Conservation (phyloP, 1,140 invertebrate species). For the Drosophila eugracilis region DNA sequence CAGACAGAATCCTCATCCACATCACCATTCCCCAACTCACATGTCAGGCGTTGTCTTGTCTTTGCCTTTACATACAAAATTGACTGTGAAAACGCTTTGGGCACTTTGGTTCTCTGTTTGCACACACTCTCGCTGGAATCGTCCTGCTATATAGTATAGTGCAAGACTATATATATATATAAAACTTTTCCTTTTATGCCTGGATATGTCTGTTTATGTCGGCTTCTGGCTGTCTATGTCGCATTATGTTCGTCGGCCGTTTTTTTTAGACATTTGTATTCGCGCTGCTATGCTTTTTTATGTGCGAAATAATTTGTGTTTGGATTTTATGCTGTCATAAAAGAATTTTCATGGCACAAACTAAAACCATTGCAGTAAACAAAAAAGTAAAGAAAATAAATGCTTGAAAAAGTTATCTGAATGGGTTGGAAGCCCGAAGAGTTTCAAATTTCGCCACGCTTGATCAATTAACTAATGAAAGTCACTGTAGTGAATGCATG, state of each 20-base stretch:
- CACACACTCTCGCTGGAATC: slow-evolving; percentile 46
- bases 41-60: slow-evolving; percentile 66
- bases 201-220: slow-evolving; percentile 17
- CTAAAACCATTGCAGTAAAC: slow-evolving; percentile 15
- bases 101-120: slow-evolving; percentile 68
- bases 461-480: slow-evolving; percentile 59
- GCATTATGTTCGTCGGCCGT: slow-evolving; percentile 31
- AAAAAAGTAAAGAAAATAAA: too few relatives aligned
- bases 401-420: slow-evolving; percentile 12
- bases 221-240: slow-evolving; percentile 16
- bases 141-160: slow-evolving; percentile 23
- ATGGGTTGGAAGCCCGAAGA: slow-evolving; percentile 2
- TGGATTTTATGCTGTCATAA: slow-evolving; percentile 42
- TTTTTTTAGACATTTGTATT: slow-evolving; percentile 34
- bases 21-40: slow-evolving; percentile 4
- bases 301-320: slow-evolving; percentile 52
- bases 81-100: slow-evolving; percentile 81
- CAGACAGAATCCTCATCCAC: slow-evolving; percentile 4
- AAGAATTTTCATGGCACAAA: slow-evolving; percentile 38
- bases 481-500: slow-evolving; percentile 31
- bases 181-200: slow-evolving; percentile 56
- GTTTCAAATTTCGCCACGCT: slow-evolving; percentile 21
- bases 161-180: not conserved
- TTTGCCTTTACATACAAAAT: slow-evolving; percentile 80
- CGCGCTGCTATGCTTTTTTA: slow-evolving; percentile 39